Base-by-base conservation (phyloP, 2,113 vertebrate species). In the Pogonocichla stellata region DNA sequence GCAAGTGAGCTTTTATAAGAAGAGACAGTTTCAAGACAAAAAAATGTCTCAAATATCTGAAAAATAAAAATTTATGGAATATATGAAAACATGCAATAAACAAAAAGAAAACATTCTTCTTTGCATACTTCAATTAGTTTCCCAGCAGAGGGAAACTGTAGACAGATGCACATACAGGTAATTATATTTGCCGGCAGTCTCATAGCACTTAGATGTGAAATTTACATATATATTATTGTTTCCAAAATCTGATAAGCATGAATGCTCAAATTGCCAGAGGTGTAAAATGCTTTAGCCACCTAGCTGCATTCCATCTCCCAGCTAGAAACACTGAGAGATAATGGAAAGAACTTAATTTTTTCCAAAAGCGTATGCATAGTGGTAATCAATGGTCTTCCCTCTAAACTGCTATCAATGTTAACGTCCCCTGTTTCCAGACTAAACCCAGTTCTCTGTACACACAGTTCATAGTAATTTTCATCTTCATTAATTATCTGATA, bases 171-270 rank as follows among this genome's bases (percentile, higher is more conserved):
- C 74, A 80, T 38, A 58, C 75, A 91, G 31, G 62, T 47, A 69
- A 95, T 85, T 81, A 87, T 89, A 90, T 92, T 89, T 93, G 13
- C 31, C 17, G 2, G 34, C 29, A 60, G 31, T 48, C 73, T 94
- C 79, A 67, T 26, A 94, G 54, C 65, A 62, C 69, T 92, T 60
- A 56, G 31, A 90, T 79, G 23, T 48, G 36, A 93, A 94, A 95
- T 96, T 93, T 95, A 75, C 67, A 94, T 85, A 94, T 89, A 93
- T 96, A 94, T 95, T 83, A 96, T 95, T 94, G 90, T 66, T 91
- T 53, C 53, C 51, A 88, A 47, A 86, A 87, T 75, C 50, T 91
- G 48, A 88, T 66, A 93, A 97, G 75, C 28, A 95, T 33, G 65
- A 80, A 66, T 61, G 20, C 48, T 79, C 88, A 51, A 74, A 71